phyloP scores from a whole-genome alignment of 30 jellyfish, hydroid and myxozoan genomes.

The Cassiopea xamachana region DNA sequence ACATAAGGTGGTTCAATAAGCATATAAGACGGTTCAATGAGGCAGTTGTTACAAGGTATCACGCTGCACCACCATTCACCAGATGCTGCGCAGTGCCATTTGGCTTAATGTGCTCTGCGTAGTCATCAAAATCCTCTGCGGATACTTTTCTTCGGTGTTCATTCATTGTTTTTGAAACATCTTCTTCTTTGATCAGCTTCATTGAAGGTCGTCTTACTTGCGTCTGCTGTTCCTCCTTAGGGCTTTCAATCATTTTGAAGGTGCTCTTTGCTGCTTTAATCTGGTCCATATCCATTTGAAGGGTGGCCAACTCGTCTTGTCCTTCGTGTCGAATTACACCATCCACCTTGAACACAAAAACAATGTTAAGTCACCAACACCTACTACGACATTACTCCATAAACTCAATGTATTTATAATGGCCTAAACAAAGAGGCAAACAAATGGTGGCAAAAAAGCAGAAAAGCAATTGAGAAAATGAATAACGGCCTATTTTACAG shows the following conservation, averaged over 20 bases:
- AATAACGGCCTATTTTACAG: too few relatives aligned
- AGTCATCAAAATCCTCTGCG: slow-evolving; percentile 66
- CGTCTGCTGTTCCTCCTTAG: neutral
- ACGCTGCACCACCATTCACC: slow-evolving; percentile 23
- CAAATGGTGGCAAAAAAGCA: neutral
- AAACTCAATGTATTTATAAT: neutral
- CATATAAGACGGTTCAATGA: neutral
- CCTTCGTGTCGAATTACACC: slow-evolving; percentile 57
- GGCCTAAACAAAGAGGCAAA: neutral
- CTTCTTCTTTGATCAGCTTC: slow-evolving; percentile 59
- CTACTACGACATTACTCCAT: neutral
- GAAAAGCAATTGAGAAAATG: neutral
- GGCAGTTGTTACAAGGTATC: neutral
- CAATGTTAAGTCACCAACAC: neutral
- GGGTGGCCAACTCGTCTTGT: slow-evolving; percentile 53
- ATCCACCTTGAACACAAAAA: slow-evolving; percentile 24
- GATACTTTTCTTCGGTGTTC: slow-evolving; percentile 61
- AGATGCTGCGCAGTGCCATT: slow-evolving; percentile 22
- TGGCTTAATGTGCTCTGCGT: slow-evolving; percentile 35
- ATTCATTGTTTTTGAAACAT: slow-evolving; percentile 60
- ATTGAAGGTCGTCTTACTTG: slow-evolving; percentile 41
- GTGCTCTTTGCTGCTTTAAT: slow-evolving; percentile 54
- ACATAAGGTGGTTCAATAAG: neutral
- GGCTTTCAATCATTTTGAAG: slow-evolving; percentile 19
- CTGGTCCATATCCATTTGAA: slow-evolving; percentile 49